Percentiles rank a stretch among this genome's conserved stretches.
phyloP scores from a whole-genome alignment of 2,113 vertebrate genomes.

The Saccopteryx leptura region DNA sequence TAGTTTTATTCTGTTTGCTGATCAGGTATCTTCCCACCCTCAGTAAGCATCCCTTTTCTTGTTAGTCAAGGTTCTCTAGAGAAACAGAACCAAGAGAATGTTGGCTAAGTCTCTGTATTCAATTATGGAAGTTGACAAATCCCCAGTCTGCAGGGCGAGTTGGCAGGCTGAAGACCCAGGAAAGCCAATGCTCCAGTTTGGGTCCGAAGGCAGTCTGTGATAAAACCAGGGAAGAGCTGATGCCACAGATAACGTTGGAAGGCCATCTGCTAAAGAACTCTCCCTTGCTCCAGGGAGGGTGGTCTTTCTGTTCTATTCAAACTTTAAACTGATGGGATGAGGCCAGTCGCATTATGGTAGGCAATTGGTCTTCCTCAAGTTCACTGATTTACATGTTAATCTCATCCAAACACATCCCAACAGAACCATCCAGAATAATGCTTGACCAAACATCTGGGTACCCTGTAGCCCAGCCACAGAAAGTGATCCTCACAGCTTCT shows the following conservation, averaged over 20 bases:
- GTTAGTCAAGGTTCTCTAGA: not conserved
- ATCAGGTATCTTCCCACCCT: not conserved
- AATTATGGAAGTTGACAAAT: not conserved
- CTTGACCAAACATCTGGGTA: not conserved
- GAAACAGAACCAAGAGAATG: not conserved
- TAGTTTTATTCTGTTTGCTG: not conserved
- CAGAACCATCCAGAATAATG: not conserved
- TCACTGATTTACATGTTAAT: not conserved
- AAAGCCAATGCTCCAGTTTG: rapidly evolving
- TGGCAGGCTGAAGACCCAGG: not conserved
- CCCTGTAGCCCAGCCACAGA: not conserved
- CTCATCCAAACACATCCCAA: not conserved
- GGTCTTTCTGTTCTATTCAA: not conserved
- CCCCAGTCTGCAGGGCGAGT: not conserved
- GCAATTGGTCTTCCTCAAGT: not conserved
- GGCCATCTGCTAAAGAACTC: not conserved
- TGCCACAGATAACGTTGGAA: not conserved
- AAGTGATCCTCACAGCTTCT: not conserved
- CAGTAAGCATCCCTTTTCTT: not conserved
- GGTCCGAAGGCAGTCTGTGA: not conserved
- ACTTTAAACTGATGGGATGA: not conserved
- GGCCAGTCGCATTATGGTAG: not conserved
- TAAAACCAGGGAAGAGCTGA: not conserved
- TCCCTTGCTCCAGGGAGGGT: not conserved
- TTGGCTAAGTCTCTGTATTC: not conserved